Evolutionary conservation across 1,140 invertebrate species (phyloP).

Genomic region (Triops cancriformis): DNA sequence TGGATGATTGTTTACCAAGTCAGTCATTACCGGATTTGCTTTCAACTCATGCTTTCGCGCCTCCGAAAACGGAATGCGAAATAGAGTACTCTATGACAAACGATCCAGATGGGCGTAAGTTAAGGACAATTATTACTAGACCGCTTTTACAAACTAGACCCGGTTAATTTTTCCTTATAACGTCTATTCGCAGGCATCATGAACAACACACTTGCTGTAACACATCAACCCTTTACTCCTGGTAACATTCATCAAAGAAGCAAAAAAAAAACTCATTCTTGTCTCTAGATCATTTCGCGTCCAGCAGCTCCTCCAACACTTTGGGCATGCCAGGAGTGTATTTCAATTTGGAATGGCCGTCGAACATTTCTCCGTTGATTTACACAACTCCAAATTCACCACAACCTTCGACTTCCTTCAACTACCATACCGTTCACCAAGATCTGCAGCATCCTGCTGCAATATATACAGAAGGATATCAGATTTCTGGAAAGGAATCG

Average conservation of each 20-base stretch:
- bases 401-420: constrained; percentile 1
- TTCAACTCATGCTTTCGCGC: neutral
- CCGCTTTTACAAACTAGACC: neutral
- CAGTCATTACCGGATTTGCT: neutral
- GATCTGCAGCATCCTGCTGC: constrained; percentile 41
- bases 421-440: constrained; percentile 45
- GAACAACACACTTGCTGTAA: neutral
- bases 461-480: neutral
- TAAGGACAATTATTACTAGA: too few species aligned
- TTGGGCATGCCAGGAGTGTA: neutral
- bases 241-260: neutral
- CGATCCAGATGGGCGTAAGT: neutral
- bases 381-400: constrained; percentile 15
- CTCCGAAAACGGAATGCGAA: neutral
- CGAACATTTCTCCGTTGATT: neutral
- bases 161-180: neutral
- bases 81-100: constrained; percentile 8
- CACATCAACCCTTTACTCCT: neutral
- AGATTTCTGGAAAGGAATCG: constrained; percentile 1
- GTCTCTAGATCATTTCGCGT: neutral
- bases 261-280: neutral
- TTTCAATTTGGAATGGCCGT: constrained; percentile 8
- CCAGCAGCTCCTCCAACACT: neutral
- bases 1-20: neutral
- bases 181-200: neutral